Conservation (phyloP, 2,888 invertebrate species). For the Macropis europaea region DNA sequence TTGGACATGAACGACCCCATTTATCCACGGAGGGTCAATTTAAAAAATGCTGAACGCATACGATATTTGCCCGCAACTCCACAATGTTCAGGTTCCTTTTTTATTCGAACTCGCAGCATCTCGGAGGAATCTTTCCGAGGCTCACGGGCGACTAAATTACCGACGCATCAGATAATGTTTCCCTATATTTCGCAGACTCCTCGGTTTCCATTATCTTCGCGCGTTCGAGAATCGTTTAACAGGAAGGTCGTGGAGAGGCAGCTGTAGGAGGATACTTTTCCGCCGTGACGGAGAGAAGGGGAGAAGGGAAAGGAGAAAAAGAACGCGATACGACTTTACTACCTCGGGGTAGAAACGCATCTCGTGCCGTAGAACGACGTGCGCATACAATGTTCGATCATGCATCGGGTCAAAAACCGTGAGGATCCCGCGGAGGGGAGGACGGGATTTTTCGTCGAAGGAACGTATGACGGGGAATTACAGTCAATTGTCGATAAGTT, state of each 20-base stretch:
- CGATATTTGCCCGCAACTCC: too few relatives aligned
- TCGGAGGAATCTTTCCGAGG: too few relatives aligned
- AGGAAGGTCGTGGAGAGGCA: slow-evolving; percentile 2
- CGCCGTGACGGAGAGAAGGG: too few relatives aligned
- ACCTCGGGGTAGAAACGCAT: slow-evolving; percentile 32
- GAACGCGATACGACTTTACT: slow-evolving; percentile 21
- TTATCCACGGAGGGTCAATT: too few relatives aligned
- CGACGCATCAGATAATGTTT: too few relatives aligned
- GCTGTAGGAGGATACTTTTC: neutral
- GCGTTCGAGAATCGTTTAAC: slow-evolving; percentile 34
- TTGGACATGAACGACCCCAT: too few relatives aligned
- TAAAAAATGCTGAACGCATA: too few relatives aligned
- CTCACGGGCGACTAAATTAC: too few relatives aligned
- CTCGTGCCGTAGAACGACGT: neutral
- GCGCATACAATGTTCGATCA: slow-evolving; percentile 33
- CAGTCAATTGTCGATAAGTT: slow-evolving; percentile 73
- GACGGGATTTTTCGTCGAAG: slow-evolving; percentile 42
- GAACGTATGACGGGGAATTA: slow-evolving; percentile 63
- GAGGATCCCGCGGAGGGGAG: neutral
- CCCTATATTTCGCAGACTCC: neutral
- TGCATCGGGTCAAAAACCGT: neutral
- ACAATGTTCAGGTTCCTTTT: too few relatives aligned
- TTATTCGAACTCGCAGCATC: too few relatives aligned
- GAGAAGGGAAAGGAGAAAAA: neutral
- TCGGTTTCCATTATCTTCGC: slow-evolving; percentile 25